Percentiles rank a stretch among this genome's conserved stretches.
Conservation (phyloP, 2,797 vertebrate genomes). For the Enteromius viviparus region DNA sequence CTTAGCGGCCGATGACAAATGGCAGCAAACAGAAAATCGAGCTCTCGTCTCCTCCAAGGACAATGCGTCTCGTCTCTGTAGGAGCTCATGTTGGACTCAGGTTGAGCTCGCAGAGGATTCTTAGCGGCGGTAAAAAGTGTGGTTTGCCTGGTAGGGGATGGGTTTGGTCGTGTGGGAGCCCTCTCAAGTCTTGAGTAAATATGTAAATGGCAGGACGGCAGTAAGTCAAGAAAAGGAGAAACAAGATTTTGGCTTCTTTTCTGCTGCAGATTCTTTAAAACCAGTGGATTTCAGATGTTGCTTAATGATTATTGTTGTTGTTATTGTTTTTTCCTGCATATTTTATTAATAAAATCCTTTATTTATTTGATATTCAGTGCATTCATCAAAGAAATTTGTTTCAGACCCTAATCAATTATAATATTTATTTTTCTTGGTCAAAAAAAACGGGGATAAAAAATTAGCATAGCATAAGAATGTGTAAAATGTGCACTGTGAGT, state of each 20-base stretch:
- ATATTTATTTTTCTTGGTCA: neutral
- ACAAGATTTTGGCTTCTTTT: slow-evolving; percentile 17
- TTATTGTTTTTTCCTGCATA: neutral
- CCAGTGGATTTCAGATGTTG: neutral
- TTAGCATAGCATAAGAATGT: neutral
- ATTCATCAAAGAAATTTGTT: neutral
- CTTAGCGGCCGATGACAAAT: slow-evolving; percentile 95
- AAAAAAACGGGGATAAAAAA: neutral
- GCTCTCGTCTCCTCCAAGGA: slow-evolving; percentile 84
- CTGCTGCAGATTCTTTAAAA: neutral
- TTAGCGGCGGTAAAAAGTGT: slow-evolving; percentile 23
- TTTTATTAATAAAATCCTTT: neutral
- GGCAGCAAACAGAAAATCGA: slow-evolving; percentile 92
- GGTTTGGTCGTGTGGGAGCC: slow-evolving; percentile 67
- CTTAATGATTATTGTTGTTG: neutral
- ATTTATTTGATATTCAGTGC: neutral
- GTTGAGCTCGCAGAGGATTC: slow-evolving; percentile 29
- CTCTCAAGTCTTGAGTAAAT: slow-evolving; percentile 60
- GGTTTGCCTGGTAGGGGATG: slow-evolving; percentile 69
- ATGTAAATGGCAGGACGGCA: slow-evolving; percentile 55
- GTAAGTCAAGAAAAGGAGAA: slow-evolving; percentile 43
- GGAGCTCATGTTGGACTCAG: slow-evolving; percentile 55
- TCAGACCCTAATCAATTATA: neutral
- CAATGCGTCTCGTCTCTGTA: slow-evolving; percentile 73
- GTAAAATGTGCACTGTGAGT: too few relatives aligned